Evolutionary conservation across 2,888 invertebrate species (phyloP).

Genomic region (Acrobasis repandana): DNA sequence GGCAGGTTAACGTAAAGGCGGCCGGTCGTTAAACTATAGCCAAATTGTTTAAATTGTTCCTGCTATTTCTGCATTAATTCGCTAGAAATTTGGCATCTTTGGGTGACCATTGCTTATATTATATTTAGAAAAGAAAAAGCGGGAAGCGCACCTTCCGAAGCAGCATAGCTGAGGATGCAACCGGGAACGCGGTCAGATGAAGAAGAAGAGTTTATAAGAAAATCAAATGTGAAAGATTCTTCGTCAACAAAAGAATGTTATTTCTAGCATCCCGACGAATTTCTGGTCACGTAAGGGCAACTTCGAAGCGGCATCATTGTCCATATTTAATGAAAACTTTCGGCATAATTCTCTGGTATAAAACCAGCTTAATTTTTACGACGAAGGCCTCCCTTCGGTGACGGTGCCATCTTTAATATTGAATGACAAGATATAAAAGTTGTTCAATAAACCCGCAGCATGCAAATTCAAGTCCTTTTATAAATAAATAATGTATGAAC

Average conservation of each 20-base stretch:
- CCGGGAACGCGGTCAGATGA: no score
- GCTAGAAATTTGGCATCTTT: no score
- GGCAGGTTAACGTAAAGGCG: no score
- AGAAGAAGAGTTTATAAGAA: no score
- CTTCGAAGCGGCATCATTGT: slow-evolving; percentile 33
- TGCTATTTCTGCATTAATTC: no score
- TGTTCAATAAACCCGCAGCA: slow-evolving; percentile 67
- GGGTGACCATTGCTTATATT: no score
- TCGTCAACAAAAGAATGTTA: not conserved
- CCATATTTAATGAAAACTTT: slow-evolving; percentile 54
- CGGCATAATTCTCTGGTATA: slow-evolving; percentile 41
- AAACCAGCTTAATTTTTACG: slow-evolving; percentile 49
- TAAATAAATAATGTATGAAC: slow-evolving; percentile 68
- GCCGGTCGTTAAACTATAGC: no score
- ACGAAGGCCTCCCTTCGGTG: slow-evolving; percentile 33
- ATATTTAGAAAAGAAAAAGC: no score
- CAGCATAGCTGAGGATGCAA: no score
- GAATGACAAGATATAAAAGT: slow-evolving; percentile 70
- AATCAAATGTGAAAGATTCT: no score
- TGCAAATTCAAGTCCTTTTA: slow-evolving; percentile 62
- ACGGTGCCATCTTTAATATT: slow-evolving; percentile 63
- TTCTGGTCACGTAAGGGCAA: slow-evolving; percentile 26
- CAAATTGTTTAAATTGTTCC: no score
- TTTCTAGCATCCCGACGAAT: slow-evolving; percentile 15
- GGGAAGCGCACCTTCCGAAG: no score